Conservation (phyloP, 2,797 vertebrate genomes). For the Siniperca undulata region DNA sequence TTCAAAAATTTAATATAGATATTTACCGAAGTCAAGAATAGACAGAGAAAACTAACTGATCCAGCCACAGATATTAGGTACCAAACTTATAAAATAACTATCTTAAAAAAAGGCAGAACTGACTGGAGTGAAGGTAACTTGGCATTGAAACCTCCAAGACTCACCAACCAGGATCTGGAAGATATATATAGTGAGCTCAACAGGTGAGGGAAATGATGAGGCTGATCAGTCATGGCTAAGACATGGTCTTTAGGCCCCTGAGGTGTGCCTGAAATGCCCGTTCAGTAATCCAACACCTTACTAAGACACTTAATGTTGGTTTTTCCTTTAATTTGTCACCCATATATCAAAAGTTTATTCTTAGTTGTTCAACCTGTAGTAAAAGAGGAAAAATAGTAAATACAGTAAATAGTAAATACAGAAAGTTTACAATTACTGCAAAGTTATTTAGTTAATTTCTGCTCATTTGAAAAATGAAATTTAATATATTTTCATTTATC, state of each 20-base stretch:
- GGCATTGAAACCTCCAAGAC: background rate
- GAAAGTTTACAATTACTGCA: background rate
- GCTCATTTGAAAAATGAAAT: constrained; percentile 17
- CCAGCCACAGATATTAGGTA: too few species aligned
- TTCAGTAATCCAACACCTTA: background rate
- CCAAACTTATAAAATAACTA: too few species aligned
- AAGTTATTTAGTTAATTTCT: background rate
- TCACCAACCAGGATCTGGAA: background rate
- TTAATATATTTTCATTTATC: constrained; percentile 11
- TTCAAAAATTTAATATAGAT: too few species aligned
- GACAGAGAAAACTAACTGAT: background rate
- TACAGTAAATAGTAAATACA: background rate
- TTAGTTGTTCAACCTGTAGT: background rate
- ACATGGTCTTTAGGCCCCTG: background rate
- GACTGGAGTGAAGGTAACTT: background rate
- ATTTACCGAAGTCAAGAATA: background rate
- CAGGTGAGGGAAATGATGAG: background rate
- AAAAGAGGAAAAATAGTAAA: background rate
- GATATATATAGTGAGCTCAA: too few species aligned
- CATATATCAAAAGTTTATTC: background rate
- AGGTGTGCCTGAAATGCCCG: too few species aligned
- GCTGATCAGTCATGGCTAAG: constrained; percentile 1
- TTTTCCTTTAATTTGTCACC: background rate
- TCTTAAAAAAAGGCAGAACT: background rate
- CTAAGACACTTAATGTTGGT: background rate